A percentile compares a stretch with the other conserved stretches of the same genome.
These are phyloP conservation scores for Melanogrammus aeglefinus DNA, from an alignment of 2,797 vertebrate species.

Conservation along the genomic window DNA sequence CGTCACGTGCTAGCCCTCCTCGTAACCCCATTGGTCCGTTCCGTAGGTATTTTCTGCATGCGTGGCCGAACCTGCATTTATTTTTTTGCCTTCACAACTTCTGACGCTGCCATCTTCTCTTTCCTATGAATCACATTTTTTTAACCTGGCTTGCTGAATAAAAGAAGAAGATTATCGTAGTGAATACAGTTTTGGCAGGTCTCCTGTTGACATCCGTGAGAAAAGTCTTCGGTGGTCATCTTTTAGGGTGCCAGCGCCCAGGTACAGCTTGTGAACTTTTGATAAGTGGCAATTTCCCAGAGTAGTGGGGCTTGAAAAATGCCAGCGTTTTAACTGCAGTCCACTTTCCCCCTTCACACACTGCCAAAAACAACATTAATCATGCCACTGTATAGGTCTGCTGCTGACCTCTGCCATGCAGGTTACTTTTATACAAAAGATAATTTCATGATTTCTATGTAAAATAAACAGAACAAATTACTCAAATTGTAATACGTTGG, in stretches of 20 bases:
- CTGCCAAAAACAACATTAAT: conserved; percentile 55
- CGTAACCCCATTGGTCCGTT: background rate
- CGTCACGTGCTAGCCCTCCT: background rate
- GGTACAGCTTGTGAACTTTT: conserved; percentile 52
- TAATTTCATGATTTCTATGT: background rate
- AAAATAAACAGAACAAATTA: background rate
- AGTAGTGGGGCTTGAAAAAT: conserved; percentile 60
- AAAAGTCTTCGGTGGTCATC: conserved; percentile 47
- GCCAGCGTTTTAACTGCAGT: conserved; percentile 54
- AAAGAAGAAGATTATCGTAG: conserved; percentile 35
- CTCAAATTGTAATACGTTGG: background rate
- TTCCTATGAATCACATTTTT: conserved; percentile 68
- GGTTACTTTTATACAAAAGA: conserved; percentile 3
- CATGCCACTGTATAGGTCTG: conserved; percentile 22
- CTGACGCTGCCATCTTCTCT: conserved; percentile 44
- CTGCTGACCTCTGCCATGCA: background rate
- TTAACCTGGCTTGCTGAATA: conserved; percentile 40
- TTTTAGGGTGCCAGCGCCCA: conserved; percentile 23
- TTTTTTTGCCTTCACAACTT: conserved; percentile 46
- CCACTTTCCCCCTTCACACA: conserved; percentile 46
- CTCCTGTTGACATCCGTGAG: conserved; percentile 52
- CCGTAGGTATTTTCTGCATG: background rate
- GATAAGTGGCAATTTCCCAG: conserved; percentile 52
- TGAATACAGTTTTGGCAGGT: conserved; percentile 32
- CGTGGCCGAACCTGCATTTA: conserved; percentile 15